Percentiles rank a stretch among this genome's conserved stretches.
These are phyloP conservation scores for Nipponia nippon DNA, from an alignment of 2,113 vertebrate species.

Conservation along the genomic window DNA sequence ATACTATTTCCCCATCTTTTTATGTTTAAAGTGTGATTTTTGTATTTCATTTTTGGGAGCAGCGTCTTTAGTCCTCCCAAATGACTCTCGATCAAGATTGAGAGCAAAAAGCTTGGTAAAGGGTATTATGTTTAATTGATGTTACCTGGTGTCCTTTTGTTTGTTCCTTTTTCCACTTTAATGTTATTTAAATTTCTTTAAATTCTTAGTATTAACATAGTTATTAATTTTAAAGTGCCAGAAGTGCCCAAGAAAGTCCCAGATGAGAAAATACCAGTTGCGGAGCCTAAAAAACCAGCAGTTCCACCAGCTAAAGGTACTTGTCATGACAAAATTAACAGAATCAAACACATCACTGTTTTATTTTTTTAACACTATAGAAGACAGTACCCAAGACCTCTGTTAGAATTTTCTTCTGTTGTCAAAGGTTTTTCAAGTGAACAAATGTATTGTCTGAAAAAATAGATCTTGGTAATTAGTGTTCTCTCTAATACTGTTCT, in stretches of 20 bases:
- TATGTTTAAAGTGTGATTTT: not conserved
- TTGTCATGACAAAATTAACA: not conserved
- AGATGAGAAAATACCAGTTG: constrained; percentile 50
- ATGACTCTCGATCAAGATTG: not conserved
- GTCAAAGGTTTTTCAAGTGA: not conserved
- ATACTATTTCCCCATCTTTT: not conserved
- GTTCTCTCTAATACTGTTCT: not conserved
- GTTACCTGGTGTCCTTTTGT: not conserved
- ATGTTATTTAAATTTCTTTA: not conserved
- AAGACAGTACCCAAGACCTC: not conserved
- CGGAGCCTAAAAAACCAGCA: constrained; percentile 57
- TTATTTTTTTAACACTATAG: not conserved
- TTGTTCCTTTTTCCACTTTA: not conserved
- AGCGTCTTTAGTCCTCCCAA: not conserved
- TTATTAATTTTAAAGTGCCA: constrained; percentile 56
- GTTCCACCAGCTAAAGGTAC: constrained; percentile 58
- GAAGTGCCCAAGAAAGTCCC: constrained; percentile 60
- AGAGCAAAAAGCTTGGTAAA: not conserved
- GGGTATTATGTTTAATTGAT: not conserved
- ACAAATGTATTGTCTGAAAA: not conserved
- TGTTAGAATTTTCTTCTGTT: not conserved
- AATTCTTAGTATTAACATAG: not conserved
- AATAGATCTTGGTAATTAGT: not conserved
- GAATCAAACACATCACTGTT: not conserved
- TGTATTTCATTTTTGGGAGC: not conserved